Evolutionary conservation across 2,888 invertebrate species (phyloP).

Genomic region (Hirudinaria manillensis): DNA sequence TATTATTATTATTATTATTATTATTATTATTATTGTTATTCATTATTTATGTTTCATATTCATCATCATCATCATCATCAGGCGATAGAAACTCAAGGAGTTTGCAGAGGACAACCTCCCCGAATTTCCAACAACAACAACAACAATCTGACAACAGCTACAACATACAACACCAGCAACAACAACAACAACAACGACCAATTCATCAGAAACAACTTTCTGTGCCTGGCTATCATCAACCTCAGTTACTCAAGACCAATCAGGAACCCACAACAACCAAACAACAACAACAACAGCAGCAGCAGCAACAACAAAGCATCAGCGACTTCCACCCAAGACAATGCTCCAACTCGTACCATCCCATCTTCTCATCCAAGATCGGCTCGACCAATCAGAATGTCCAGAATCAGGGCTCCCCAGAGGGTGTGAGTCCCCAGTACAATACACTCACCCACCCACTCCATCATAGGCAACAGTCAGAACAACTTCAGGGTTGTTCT

Average conservation of each 20-base stretch:
- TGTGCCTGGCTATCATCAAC: not conserved
- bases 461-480: not conserved
- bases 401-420: not conserved
- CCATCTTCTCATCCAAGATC: not conserved
- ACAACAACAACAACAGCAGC: slow-evolving; percentile 18
- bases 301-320: slow-evolving; percentile 4
- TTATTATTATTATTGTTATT: not conserved
- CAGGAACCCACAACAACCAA: not conserved
- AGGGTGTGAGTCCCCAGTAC: not conserved
- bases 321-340: not conserved
- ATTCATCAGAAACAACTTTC: not conserved
- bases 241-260: not conserved
- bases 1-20: not conserved
- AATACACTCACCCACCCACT: not conserved
- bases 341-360: not conserved
- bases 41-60: not conserved
- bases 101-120: no score
- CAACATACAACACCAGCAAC: slow-evolving; percentile 12
- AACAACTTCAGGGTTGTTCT: not conserved
- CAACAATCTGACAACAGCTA: not conserved
- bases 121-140: not conserved
- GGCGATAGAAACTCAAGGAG: no score
- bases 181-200: not conserved
- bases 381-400: not conserved
- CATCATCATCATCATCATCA: not conserved